Evolutionary conservation across 2,888 invertebrate species (phyloP).

Genomic region (Chrysina gloriosa): DNA sequence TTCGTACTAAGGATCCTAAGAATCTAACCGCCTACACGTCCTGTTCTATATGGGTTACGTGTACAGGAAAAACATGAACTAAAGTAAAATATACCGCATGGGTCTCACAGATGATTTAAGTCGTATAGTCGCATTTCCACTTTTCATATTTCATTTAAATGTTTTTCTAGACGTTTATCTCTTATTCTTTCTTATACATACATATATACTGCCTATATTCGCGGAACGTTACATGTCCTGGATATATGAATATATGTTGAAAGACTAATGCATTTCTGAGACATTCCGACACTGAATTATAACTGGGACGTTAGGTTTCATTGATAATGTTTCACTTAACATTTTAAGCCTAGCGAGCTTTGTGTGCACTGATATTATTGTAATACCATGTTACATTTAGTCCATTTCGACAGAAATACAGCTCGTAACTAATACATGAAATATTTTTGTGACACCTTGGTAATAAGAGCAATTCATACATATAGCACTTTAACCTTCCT

Average conservation of each 20-base stretch:
- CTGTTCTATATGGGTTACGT: not conserved
- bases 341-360: too few relatives aligned
- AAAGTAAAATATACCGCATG: not conserved
- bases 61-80: not conserved
- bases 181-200: not conserved
- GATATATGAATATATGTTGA: not conserved
- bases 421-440: too few relatives aligned
- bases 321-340: not conserved
- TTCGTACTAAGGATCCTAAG: too few relatives aligned
- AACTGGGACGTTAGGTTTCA: not conserved
- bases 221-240: not conserved
- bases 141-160: slow-evolving; percentile 21
- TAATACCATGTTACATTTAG: too few relatives aligned
- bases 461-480: too few relatives aligned
- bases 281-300: slow-evolving; percentile 4
- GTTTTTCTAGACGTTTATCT: not conserved
- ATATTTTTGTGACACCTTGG: too few relatives aligned
- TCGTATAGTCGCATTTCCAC: not conserved
- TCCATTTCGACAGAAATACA: too few relatives aligned
- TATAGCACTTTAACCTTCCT: too few relatives aligned
- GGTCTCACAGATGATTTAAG: slow-evolving; percentile 4
- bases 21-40: not conserved
- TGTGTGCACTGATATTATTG: too few relatives aligned
- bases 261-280: not conserved
- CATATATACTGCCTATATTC: not conserved